Percentiles rank a stretch among this genome's conserved stretches.
Evolutionary conservation across 2,113 vertebrate genomes (phyloP).

Genomic region (Rostratula benghalensis): DNA sequence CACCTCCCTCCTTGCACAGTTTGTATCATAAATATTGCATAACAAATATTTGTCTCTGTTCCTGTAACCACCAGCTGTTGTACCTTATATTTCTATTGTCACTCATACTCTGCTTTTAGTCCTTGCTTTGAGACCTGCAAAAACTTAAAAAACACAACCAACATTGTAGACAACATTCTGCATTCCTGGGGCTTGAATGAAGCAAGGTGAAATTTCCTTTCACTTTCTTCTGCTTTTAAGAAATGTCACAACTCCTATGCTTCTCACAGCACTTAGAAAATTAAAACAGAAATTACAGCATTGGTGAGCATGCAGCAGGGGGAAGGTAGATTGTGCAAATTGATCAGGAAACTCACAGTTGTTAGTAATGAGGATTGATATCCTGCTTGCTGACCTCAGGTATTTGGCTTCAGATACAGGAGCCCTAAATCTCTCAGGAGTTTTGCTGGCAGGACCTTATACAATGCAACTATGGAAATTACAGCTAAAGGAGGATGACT

Average conservation of each 20-base stretch:
- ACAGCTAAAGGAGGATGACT: not conserved
- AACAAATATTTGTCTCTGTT: not conserved
- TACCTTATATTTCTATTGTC: not conserved
- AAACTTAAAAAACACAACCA: not conserved
- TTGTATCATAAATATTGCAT: conserved; percentile 3
- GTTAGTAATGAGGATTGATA: not conserved
- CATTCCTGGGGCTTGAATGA: not conserved
- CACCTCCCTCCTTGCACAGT: not conserved
- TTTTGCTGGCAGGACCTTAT: not conserved
- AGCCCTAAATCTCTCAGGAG: not conserved
- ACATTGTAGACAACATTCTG: not conserved
- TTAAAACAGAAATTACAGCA: not conserved
- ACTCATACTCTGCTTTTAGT: not conserved
- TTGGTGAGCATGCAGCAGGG: not conserved
- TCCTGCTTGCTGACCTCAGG: not conserved
- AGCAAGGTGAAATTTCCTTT: not conserved
- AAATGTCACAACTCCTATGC: not conserved
- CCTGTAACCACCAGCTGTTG: not conserved
- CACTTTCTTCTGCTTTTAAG: not conserved
- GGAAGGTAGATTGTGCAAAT: not conserved
- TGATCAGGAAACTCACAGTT: not conserved
- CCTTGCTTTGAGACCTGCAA: not conserved
- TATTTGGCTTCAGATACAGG: not conserved
- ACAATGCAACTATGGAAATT: not conserved
- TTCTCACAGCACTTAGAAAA: not conserved